Conservation (phyloP, 2,888 invertebrate genomes). For the Rhyacophila evoluta region DNA sequence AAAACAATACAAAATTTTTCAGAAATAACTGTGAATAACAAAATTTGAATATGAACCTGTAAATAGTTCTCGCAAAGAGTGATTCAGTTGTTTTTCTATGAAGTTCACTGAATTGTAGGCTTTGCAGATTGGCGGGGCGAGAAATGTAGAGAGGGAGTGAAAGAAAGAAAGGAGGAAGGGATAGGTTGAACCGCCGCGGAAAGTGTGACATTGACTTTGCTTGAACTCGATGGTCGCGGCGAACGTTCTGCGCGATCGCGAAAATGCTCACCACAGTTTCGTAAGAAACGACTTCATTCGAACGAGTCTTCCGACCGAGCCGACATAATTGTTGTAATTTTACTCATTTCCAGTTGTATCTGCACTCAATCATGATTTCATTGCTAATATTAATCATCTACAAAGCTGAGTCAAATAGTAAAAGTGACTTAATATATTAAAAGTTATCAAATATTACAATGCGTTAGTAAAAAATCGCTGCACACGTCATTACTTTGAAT, state of each 20-base stretch:
- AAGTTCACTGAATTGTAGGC: neutral
- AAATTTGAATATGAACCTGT: neutral
- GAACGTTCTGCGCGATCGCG: constrained; percentile 58
- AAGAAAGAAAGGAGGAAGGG: constrained; percentile 49
- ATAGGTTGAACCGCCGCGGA: constrained; percentile 58
- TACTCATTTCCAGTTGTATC: neutral
- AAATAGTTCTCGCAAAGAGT: neutral
- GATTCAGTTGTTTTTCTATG: neutral
- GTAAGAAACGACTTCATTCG: constrained; percentile 40
- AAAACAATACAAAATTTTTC: neutral
- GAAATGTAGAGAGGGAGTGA: constrained; percentile 58
- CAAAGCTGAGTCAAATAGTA: no score
- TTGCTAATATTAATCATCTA: neutral
- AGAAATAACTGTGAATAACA: constrained; percentile 6
- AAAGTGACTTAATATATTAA: no score
- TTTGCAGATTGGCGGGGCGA: neutral
- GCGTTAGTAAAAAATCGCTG: no score
- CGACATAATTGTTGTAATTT: constrained; percentile 44
- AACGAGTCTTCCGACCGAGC: constrained; percentile 20
- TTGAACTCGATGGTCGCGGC: constrained; percentile 60
- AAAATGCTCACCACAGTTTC: constrained; percentile 60
- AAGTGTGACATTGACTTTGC: constrained; percentile 72
- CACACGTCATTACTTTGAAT: no score
- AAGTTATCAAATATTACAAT: no score
- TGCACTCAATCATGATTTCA: neutral